Conservation (phyloP, 2,888 invertebrate species). For the Hyppa rectilinea region DNA sequence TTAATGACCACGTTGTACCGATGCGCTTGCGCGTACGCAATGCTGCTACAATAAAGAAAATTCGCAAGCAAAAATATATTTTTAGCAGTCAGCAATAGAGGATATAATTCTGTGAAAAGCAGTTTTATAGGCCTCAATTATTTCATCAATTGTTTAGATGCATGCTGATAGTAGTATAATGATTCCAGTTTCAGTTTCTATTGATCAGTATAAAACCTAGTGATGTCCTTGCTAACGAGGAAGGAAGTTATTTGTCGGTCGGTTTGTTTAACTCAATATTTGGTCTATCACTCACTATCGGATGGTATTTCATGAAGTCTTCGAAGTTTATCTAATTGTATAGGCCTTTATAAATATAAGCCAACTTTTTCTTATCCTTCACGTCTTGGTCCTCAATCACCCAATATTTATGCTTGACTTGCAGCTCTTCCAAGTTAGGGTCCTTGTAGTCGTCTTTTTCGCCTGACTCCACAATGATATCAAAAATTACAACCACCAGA, state of each 20-base stretch:
- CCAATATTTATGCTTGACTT: not conserved
- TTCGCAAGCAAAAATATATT: constrained; percentile 31
- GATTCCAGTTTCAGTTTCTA: constrained; percentile 36
- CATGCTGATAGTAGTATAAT: constrained; percentile 44
- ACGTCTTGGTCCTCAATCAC: not conserved
- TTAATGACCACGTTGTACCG: constrained; percentile 68
- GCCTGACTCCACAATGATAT: not conserved
- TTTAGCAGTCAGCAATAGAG: constrained; percentile 20
- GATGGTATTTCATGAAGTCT: not conserved
- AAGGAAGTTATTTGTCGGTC: constrained; percentile 15
- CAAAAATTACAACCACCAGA: not conserved
- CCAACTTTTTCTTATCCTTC: not conserved
- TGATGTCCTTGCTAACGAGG: not conserved
- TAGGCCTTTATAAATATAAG: no score
- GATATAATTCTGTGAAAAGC: constrained; percentile 17
- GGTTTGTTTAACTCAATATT: not conserved
- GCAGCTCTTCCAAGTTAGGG: not conserved
- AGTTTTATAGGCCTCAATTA: constrained; percentile 46
- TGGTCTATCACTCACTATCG: not conserved
- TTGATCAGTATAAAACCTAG: constrained; percentile 28
- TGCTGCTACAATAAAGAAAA: constrained; percentile 29
- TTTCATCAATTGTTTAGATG: constrained; percentile 51
- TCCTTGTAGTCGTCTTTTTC: not conserved
- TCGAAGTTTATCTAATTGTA: no score
- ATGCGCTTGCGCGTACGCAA: constrained; percentile 61